Evolutionary conservation across 2,113 vertebrate species (phyloP), one percentile per base, ranked within the genome.

Genomic region (Campylorhamphus procurvoides): DNA sequence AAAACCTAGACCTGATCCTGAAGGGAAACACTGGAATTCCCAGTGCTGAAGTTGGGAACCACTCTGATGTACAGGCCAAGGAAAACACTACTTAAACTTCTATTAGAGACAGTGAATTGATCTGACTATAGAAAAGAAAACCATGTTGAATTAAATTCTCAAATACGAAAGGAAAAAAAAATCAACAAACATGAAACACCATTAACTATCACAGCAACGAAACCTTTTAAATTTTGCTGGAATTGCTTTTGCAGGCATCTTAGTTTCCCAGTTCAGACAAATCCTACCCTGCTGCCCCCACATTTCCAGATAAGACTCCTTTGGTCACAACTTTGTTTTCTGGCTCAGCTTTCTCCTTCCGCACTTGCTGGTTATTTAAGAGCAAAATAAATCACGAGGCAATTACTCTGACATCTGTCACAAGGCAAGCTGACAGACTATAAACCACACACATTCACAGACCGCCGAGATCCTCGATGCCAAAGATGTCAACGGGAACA

Each of bases 321-420:
- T n/a, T 37, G 46, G 62, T 56, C 77, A 52, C 62, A 74, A 59
- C 64, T 72, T 63, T 15, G 64, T 78, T 87, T 85, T 44, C 46
- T 52, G 59, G 60, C 73, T 95, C 74, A 37, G 69, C 33, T 64
- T 91, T 52, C 44, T 84, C 62, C 28, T 76, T 64, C 77, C 67
- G 82, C 58, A 7, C 85, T 67, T 35, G 52, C 62, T 71, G 52
- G 53, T 91, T 84, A 84, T 69, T 91, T 60, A 91, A 79, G 52
- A 79, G 74, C 39, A 85, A 50, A 79, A 42, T 44, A 91, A 71
- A 71, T 49, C 6, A 60, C 0, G 6, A 82, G 49, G 74, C 47
- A 72, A 68, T 78, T 59, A 39, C 47, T 56, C 6, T 44, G 69
- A 68, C 52, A 80, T 6, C 35, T 67, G 62, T 55, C 67, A 64